phyloP scores from a whole-genome alignment of 2,888 invertebrate species.

The Linnaemya vulpina region DNA sequence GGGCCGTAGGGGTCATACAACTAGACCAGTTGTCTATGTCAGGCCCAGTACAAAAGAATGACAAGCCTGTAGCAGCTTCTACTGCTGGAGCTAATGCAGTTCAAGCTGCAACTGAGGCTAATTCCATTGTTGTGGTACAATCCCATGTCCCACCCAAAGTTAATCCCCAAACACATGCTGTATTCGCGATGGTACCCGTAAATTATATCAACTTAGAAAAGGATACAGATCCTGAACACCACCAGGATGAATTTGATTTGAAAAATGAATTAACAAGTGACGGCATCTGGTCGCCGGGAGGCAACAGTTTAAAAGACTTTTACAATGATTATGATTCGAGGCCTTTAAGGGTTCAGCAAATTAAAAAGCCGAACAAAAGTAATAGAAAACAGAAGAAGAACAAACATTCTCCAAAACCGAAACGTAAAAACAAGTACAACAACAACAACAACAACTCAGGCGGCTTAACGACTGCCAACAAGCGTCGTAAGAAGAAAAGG shows the following conservation, averaged over 20 bases:
- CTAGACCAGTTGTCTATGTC: constrained; percentile 44
- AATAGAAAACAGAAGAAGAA: constrained; percentile 5
- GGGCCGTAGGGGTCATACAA: constrained; percentile 26
- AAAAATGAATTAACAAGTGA: constrained; percentile 74
- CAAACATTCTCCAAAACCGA: neutral
- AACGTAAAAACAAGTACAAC: constrained; percentile 49
- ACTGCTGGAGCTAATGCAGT: constrained; percentile 15
- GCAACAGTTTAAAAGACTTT: constrained; percentile 43
- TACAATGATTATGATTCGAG: constrained; percentile 59
- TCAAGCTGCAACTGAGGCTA: constrained; percentile 33
- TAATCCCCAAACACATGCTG: constrained; percentile 79
- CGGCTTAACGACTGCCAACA: constrained; percentile 8
- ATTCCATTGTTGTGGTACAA: constrained; percentile 77
- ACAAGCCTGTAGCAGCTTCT: constrained; percentile 68
- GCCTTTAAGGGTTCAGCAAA: constrained; percentile 2
- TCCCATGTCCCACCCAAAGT: constrained; percentile 78
- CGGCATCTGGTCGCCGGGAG: constrained; percentile 77
- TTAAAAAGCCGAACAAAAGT: neutral
- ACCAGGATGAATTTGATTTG: constrained; percentile 60
- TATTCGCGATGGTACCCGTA: constrained; percentile 78
- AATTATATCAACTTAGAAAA: neutral
- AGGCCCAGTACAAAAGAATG: constrained; percentile 43
- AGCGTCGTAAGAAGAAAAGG: constrained; percentile 5
- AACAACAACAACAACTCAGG: constrained; percentile 5
- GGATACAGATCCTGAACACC: neutral